Evolutionary conservation across 1,140 invertebrate genomes (phyloP).

Genomic region (Drosophila ogumai): DNA sequence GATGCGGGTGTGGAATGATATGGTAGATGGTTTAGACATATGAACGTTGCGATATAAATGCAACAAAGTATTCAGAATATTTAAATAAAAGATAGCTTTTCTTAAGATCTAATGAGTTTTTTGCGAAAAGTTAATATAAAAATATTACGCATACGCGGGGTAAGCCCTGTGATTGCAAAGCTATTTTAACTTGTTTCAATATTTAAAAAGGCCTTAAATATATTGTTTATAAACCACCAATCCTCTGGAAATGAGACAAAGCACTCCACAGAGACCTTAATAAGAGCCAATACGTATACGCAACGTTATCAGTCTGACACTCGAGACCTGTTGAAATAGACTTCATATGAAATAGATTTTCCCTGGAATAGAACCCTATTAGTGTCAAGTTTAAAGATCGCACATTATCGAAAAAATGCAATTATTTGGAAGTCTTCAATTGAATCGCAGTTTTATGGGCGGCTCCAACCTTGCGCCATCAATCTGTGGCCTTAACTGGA

Average conservation of each 20-base stretch:
- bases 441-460: slow-evolving; percentile 10
- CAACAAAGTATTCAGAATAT: background rate
- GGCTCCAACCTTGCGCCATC: slow-evolving; percentile 41
- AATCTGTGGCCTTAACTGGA: slow-evolving; percentile 30
- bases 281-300: slow-evolving; percentile 33
- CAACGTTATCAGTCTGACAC: slow-evolving; percentile 23
- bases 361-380: slow-evolving; percentile 11
- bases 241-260: background rate
- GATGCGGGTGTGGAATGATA: slow-evolving; percentile 15
- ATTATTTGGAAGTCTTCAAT: slow-evolving; percentile 7
- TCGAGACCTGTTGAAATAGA: background rate
- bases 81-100: background rate
- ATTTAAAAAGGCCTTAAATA: background rate
- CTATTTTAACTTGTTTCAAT: background rate
- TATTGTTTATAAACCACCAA: background rate
- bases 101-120: background rate
- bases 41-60: background rate
- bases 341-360: slow-evolving; percentile 17
- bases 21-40: background rate
- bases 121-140: background rate
- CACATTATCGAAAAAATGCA: background rate
- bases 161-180: background rate
- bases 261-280: slow-evolving; percentile 2
- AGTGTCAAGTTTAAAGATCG: slow-evolving; percentile 25
- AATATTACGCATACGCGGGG: slow-evolving; percentile 22